These are phyloP conservation scores for Meteorus sp. DNA, from an alignment of 1,140 invertebrate genomes.

Conservation along the genomic window DNA sequence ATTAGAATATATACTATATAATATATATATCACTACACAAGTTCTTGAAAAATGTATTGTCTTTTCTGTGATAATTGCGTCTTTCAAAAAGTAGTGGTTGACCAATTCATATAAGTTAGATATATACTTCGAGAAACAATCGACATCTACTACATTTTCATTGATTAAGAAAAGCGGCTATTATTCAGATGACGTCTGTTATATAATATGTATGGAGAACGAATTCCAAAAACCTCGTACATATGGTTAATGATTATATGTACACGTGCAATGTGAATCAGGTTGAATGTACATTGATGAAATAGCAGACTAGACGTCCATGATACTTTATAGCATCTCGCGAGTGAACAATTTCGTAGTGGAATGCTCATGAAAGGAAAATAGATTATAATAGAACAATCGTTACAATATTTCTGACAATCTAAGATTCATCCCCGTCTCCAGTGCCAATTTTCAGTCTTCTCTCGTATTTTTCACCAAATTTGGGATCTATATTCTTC, in stretches of 20 bases:
- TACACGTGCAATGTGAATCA: conserved; percentile 15
- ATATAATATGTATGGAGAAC: no score
- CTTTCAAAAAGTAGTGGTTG: background rate
- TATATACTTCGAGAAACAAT: background rate
- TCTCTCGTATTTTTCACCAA: conserved; percentile 70
- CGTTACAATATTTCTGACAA: background rate
- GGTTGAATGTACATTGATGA: background rate
- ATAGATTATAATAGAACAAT: background rate
- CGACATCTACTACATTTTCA: no score
- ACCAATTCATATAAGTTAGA: background rate
- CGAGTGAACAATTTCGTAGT: background rate
- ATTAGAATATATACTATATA: conserved; percentile 1
- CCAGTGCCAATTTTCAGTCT: conserved; percentile 55
- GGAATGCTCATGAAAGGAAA: background rate
- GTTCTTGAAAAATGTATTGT: conserved; percentile 3
- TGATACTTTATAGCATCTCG: background rate
- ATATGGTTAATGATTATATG: conserved; percentile 7
- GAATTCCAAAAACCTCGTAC: no score
- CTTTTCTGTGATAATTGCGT: conserved; percentile 1
- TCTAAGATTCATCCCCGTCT: conserved; percentile 21
- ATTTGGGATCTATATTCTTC: conserved; percentile 70
- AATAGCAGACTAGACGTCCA: conserved; percentile 11
- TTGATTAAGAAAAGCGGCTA: no score
- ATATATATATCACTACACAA: conserved; percentile 4
- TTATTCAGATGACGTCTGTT: no score